phyloP scores from a whole-genome alignment of 2,113 vertebrate species.

The Anoura caudifer region DNA sequence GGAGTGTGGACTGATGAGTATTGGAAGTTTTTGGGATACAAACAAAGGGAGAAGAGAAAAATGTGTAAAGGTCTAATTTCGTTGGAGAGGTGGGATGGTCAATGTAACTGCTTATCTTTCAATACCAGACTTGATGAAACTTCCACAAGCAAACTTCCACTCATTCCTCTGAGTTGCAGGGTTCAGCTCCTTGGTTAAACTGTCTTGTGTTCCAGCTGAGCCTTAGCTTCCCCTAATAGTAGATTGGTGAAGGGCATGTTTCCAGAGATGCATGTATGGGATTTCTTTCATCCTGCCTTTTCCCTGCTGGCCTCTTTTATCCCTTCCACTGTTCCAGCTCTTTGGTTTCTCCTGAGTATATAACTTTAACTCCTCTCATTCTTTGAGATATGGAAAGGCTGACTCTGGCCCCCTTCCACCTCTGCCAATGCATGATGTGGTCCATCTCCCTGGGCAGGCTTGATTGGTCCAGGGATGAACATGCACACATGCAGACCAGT shows the following conservation, averaged over 20 bases:
- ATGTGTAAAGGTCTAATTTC: background rate
- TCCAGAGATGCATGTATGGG: background rate
- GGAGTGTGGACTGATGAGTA: background rate
- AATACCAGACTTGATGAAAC: background rate
- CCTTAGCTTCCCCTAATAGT: background rate
- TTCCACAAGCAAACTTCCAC: background rate
- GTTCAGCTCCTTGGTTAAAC: background rate
- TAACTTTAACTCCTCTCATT: background rate
- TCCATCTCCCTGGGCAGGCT: background rate
- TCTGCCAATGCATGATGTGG: background rate
- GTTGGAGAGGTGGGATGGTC: background rate
- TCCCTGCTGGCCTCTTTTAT: background rate
- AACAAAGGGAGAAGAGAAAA: background rate
- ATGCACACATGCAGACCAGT: background rate
- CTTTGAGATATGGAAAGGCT: background rate
- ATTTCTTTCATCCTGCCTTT: background rate
- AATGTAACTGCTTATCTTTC: background rate
- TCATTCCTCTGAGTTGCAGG: background rate
- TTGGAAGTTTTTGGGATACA: background rate
- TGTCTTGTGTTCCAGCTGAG: background rate
- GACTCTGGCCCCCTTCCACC: background rate
- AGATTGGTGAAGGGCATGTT: background rate
- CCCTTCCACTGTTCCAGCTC: background rate
- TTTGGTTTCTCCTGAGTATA: background rate
- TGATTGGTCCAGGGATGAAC: background rate